Conservation (phyloP, 2,797 vertebrate species). For the Pipistrellus pipistrellus region DNA sequence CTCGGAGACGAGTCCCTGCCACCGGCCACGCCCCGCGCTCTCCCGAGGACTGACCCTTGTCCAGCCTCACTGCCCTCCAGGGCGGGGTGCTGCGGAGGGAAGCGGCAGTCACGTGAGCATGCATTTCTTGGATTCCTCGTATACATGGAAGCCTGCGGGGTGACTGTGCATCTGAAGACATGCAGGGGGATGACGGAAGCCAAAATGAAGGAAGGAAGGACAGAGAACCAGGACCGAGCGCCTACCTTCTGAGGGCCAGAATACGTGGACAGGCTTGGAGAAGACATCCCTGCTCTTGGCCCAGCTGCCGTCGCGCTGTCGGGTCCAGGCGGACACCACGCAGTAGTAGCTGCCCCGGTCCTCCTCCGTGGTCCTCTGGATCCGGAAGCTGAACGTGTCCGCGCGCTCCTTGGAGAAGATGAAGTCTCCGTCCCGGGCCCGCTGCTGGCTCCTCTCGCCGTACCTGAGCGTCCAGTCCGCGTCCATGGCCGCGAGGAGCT, state of each 20-base stretch:
- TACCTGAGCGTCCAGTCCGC: conserved; percentile 91
- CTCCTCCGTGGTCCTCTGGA: conserved; percentile 91
- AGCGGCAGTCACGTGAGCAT: neutral
- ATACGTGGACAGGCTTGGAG: conserved; percentile 86
- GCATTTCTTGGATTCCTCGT: neutral
- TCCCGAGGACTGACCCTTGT: neutral
- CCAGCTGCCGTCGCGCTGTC: conserved; percentile 88
- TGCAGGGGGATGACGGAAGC: rapidly evolving
- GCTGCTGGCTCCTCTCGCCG: conserved; percentile 88
- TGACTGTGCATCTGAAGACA: neutral
- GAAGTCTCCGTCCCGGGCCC: conserved; percentile 90
- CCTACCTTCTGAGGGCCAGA: conserved; percentile 91
- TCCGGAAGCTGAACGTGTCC: conserved; percentile 92
- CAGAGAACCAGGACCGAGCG: neutral
- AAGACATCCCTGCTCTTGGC: conserved; percentile 88
- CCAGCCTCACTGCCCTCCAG: neutral
- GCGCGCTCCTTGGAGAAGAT: conserved; percentile 89
- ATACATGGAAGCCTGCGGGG: no score
- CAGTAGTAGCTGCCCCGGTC: conserved; percentile 92
- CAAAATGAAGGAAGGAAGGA: neutral
- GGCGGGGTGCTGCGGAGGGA: no score
- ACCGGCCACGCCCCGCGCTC: no score
- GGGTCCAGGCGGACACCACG: conserved; percentile 88
- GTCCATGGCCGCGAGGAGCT: conserved; percentile 91
- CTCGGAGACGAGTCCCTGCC: rapidly evolving